Evolutionary conservation across 2,797 vertebrate species (phyloP), one percentile per base, ranked within the genome.

Genomic region (Neomorphus geoffroyi): DNA sequence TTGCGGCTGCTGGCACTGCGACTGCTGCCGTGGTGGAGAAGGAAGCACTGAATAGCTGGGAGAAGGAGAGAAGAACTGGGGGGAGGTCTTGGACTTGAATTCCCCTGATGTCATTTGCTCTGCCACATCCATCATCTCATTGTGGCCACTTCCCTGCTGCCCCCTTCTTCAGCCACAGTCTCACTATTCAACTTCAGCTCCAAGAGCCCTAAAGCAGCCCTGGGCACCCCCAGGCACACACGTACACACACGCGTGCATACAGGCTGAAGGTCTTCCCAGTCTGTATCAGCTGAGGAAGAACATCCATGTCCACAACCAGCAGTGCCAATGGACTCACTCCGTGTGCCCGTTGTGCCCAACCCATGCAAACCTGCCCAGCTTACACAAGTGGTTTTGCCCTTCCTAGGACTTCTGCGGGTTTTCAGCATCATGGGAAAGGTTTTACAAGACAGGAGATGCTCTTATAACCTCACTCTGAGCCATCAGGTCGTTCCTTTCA

Each of bases 121-220:
- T 30, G 57, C 41, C 22, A 5, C 48, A 21, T 39, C 51, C 17
- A 26, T 21, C 35, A 16, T 22, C 28, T 18, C 11, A 14, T 11
- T 0, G 1, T 41, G 48, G 26, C 71, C 1, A 1, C 33, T 39
- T 37, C 32, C 15, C 26, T 18, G 10, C 18, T 0, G 0, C 1
- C 5, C 11, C 15, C 15, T 66, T 60, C 39, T 26, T 32, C 50
- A 84, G 6, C 23, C 18, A 5, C 17, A 7, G 17, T 11, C 30
- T 18, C 18, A 3, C 35, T 62, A 9, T 4, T 22, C 58, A 7
- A 62, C 45, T 39, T 35, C 48, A 61, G 46, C 37, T 27, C 13
- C 58, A 28, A 50, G 37, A 28, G n/a, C 3, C 26, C 45, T 23
- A 12, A 26, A 15, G 43, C 43, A 43, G 43, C 43, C 17, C 43